These are phyloP conservation scores for Orthosia gracilis DNA, from an alignment of 2,888 invertebrate genomes.

Conservation along the genomic window DNA sequence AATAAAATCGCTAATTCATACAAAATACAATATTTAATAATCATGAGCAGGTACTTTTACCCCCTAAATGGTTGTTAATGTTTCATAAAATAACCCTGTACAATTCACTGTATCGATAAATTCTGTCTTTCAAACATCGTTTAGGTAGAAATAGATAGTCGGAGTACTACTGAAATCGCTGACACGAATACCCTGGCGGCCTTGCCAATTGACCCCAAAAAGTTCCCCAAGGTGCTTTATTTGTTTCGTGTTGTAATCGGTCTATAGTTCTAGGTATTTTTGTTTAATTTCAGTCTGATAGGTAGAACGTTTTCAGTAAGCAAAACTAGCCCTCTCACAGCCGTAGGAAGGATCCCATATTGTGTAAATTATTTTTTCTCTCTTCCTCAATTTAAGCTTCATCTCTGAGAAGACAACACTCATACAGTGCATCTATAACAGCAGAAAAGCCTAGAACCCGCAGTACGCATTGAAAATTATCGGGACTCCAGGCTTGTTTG, in stretches of 20 bases:
- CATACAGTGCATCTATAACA: no score
- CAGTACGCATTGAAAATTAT: neutral
- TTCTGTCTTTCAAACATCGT: slow-evolving; percentile 13
- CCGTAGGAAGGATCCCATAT: neutral
- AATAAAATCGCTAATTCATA: no score
- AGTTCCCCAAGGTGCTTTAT: slow-evolving; percentile 14
- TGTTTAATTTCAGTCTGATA: slow-evolving; percentile 4
- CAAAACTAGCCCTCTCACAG: neutral
- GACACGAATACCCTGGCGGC: slow-evolving; percentile 41
- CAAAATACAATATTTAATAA: no score
- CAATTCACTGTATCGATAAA: slow-evolving; percentile 4
- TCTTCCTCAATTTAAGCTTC: neutral
- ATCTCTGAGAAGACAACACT: neutral
- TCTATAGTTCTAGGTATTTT: neutral
- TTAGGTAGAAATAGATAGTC: slow-evolving; percentile 35
- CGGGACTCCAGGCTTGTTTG: no score
- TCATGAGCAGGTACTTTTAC: no score
- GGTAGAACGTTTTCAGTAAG: neutral
- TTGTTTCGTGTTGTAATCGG: slow-evolving; percentile 12
- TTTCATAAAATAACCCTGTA: no score
- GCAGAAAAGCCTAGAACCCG: neutral
- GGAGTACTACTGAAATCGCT: slow-evolving; percentile 34
- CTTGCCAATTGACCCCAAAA: slow-evolving; percentile 40
- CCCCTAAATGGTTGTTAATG: no score
- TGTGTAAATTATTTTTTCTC: neutral